Percentiles rank a stretch among this genome's conserved stretches.
Evolutionary conservation across 2,797 vertebrate species (phyloP).

Genomic region (Pteropus rufus): DNA sequence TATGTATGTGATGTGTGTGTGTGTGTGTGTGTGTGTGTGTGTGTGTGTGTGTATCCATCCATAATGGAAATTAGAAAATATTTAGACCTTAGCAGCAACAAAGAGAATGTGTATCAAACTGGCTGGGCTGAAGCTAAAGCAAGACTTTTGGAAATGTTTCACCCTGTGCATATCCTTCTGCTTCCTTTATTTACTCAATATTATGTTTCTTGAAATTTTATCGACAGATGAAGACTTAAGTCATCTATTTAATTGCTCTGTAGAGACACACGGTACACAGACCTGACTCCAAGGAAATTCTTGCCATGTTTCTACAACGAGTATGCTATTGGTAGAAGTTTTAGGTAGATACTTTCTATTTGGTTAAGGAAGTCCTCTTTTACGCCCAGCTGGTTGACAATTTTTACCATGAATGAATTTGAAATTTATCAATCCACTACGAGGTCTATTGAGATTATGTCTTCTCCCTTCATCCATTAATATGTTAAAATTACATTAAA

Average conservation of each 20-base stretch:
- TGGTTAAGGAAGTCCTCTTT: background rate
- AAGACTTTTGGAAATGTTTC: background rate
- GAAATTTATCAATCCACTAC: background rate
- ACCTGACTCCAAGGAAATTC: background rate
- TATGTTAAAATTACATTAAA: background rate
- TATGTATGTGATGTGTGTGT: no score
- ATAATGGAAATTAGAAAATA: background rate
- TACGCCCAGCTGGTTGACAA: background rate
- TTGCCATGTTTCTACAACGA: background rate
- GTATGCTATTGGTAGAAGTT: background rate
- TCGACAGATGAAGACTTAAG: background rate
- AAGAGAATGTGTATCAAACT: background rate
- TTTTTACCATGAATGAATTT: background rate
- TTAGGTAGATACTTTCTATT: background rate
- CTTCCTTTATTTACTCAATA: background rate
- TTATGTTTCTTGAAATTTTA: background rate
- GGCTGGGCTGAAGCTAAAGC: background rate
- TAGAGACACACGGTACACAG: background rate
- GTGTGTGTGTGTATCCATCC: background rate
- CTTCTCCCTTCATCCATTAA: background rate
- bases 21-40: no score
- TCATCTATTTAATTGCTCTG: background rate
- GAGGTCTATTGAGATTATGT: background rate
- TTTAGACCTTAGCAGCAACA: background rate
- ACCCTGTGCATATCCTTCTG: accelerated